Percentiles rank a stretch among this genome's conserved stretches.
Evolutionary conservation across 1,140 invertebrate species (phyloP).

Genomic region (Caerostris extrusa): DNA sequence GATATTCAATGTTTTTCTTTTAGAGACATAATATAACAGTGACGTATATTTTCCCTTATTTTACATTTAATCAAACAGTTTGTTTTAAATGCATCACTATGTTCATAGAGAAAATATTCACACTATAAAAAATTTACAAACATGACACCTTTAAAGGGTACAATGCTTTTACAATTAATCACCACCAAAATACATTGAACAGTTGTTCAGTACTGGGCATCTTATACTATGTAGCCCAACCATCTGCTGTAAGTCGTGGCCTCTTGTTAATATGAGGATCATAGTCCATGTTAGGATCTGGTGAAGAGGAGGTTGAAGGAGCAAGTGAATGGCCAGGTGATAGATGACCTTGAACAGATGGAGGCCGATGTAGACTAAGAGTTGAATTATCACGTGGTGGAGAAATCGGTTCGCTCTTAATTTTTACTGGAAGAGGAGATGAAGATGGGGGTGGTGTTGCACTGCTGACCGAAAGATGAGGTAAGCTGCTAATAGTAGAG

Average conservation of each 20-base stretch:
- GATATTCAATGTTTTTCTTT: conserved; percentile 47
- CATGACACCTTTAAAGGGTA: conserved; percentile 39
- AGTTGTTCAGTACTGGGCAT: not conserved
- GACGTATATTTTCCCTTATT: conserved; percentile 3
- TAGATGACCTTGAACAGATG: conserved; percentile 79
- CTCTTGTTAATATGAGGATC: conserved; percentile 84
- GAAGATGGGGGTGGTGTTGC: conserved; percentile 90
- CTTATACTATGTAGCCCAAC: conserved; percentile 88
- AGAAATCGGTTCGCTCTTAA: conserved; percentile 97
- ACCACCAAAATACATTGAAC: conserved; percentile 58
- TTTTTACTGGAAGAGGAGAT: conserved; percentile 91
- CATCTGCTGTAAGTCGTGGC: conserved; percentile 88
- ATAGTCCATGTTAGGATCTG: conserved; percentile 86
- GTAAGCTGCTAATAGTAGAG: conserved; percentile 77
- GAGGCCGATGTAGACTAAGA: conserved; percentile 80
- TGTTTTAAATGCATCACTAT: conserved; percentile 56
- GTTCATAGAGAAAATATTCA: conserved; percentile 56
- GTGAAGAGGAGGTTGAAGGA: conserved; percentile 79
- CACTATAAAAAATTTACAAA: conserved; percentile 54
- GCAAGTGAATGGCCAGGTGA: conserved; percentile 85
- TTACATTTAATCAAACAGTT: conserved; percentile 9
- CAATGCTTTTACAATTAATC: conserved; percentile 39
- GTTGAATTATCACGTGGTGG: conserved; percentile 88
- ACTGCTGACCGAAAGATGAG: conserved; percentile 87
- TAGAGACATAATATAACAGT: conserved; percentile 3